phyloP scores from a whole-genome alignment of 2,113 vertebrate genomes.

The Anser cygnoides region DNA sequence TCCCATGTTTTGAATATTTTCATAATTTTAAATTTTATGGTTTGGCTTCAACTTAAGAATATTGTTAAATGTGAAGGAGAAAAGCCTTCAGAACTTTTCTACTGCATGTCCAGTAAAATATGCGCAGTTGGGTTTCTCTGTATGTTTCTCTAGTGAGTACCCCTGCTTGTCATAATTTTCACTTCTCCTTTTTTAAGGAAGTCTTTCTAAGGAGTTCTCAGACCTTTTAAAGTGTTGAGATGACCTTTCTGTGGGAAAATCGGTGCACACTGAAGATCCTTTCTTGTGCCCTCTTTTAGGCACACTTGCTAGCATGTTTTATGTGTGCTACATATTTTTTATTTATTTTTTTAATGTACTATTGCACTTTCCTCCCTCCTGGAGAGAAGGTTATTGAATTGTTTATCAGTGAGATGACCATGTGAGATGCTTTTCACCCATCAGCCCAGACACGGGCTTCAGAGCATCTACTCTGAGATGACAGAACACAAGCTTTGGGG shows the following conservation, averaged over 20 bases:
- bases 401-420: background rate
- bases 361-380: background rate
- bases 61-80: background rate
- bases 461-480: background rate
- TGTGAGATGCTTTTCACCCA: background rate
- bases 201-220: background rate
- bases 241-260: background rate
- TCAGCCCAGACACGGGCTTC: background rate
- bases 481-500: background rate
- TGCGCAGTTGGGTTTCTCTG: background rate
- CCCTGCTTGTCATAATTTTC: background rate
- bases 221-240: background rate
- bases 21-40: background rate
- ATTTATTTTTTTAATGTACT: background rate
- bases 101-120: background rate
- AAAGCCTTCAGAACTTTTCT: background rate
- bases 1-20: background rate
- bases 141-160: background rate
- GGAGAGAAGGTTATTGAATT: background rate
- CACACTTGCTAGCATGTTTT: background rate
- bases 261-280: rapidly evolving
- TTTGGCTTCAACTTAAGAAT: background rate
- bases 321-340: background rate
- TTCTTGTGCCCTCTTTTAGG: background rate
- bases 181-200: background rate